These are phyloP conservation scores for Tachuris rubrigastra DNA, from an alignment of 2,113 vertebrate genomes.

Conservation along the genomic window DNA sequence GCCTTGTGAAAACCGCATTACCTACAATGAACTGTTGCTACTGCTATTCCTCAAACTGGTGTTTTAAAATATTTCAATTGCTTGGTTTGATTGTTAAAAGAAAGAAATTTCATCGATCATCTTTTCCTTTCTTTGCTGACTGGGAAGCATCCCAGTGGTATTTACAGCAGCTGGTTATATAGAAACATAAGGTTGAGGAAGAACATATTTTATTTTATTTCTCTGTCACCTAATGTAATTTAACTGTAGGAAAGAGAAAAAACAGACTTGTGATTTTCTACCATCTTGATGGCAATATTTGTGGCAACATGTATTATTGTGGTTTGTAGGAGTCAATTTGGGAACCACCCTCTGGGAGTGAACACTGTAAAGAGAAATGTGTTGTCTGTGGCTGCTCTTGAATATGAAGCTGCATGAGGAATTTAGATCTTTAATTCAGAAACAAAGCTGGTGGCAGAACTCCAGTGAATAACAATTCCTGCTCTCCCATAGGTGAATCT, in stretches of 20 bases:
- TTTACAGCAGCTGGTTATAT: background rate
- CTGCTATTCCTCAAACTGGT: background rate
- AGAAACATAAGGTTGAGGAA: background rate
- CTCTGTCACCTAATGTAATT: background rate
- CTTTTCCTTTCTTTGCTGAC: background rate
- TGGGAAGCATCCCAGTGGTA: background rate
- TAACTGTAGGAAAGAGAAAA: background rate
- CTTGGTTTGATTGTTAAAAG: background rate
- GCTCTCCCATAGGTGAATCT: background rate
- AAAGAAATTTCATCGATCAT: background rate
- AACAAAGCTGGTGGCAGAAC: background rate
- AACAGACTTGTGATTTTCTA: background rate
- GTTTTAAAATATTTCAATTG: background rate
- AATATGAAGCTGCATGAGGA: background rate
- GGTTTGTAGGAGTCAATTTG: background rate
- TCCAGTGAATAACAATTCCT: background rate
- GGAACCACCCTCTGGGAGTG: background rate
- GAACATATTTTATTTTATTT: background rate
- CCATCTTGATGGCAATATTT: background rate
- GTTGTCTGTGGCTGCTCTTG: background rate
- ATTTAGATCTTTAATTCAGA: background rate
- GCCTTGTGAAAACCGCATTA: background rate
- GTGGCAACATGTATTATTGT: background rate
- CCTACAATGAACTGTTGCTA: background rate
- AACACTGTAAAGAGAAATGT: background rate